Percentiles rank a stretch among this genome's conserved stretches.
Conservation (phyloP, 2,888 invertebrate genomes). For the Trichacis sp. region DNA sequence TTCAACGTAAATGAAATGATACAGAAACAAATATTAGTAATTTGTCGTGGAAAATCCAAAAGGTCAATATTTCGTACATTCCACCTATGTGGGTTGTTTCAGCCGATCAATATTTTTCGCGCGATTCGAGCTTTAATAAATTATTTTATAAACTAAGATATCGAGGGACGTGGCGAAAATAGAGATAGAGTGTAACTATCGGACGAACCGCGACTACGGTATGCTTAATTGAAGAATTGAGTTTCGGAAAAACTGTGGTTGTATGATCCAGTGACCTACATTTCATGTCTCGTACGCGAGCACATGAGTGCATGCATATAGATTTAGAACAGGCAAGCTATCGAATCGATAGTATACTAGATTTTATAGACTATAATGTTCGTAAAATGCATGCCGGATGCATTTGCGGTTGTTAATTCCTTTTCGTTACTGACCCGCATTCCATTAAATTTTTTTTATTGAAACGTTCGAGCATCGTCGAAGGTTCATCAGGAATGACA, state of each 20-base stretch:
- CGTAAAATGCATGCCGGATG: constrained; percentile 27
- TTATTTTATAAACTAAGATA: background rate
- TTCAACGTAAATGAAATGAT: background rate
- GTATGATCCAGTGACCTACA: constrained; percentile 65
- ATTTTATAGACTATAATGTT: constrained; percentile 54
- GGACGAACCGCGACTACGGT: constrained; percentile 44
- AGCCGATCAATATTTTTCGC: background rate
- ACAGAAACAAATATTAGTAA: too few relatives aligned
- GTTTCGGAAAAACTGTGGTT: constrained; percentile 52
- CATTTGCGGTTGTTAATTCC: constrained; percentile 16
- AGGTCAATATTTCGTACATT: background rate
- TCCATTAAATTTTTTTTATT: too few relatives aligned
- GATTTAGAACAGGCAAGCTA: constrained; percentile 62
- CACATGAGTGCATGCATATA: constrained; percentile 58
- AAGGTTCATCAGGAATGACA: too few relatives aligned
- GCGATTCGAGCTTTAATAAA: background rate
- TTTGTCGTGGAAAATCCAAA: background rate
- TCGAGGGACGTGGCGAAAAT: constrained; percentile 15
- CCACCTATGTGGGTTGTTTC: too few relatives aligned
- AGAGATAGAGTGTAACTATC: constrained; percentile 25
- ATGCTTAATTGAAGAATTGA: constrained; percentile 59
- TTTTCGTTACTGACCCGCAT: constrained; percentile 2
- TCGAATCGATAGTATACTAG: constrained; percentile 62
- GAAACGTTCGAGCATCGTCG: background rate
- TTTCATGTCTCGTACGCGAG: constrained; percentile 50